Evolutionary conservation across 2,113 vertebrate species (phyloP), one percentile per base, ranked within the genome.

Genomic region (Ammodramus savannarum): DNA sequence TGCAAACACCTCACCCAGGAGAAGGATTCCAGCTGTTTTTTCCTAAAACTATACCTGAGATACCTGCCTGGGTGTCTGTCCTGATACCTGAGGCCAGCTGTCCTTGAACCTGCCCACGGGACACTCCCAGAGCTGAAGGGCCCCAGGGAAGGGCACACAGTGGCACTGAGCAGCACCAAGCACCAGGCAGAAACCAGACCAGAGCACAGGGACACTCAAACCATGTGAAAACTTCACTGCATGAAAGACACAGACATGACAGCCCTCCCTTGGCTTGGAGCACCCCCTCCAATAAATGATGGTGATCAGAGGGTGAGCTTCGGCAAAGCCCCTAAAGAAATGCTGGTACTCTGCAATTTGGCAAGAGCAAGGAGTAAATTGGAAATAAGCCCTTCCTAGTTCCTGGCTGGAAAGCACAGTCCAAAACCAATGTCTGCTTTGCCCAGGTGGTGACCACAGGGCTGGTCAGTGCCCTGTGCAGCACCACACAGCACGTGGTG

Each of bases 1-100:
- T 1, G 1, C 1, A 1, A 78, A 46, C 0, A 0, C 17, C 41
- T 41, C 25, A 7, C 12, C 29, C 41, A 32, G 22, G 3, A 10
- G 23, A 69, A 34, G 26, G 10, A 59, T 66, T 83, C 54, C 46
- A 59, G n/a, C 4, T 31, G 31, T 6, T 86, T 68, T 65, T 49
- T 38, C 22, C 32, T 38, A 31, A n/a, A 92, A 27, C 25, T n/a
- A 69, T 9, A 43, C 12, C 32, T 23, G 26, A 46, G 48, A n/a
- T 4, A 5, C 17, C 32, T 41, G 20, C 21, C 74, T 13, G 79
- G 66, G 39, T 41, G 12, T 41, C 39, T 41, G 39, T 41, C 39
- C 39, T 41, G 39, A 41, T 41, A 15, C 39, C 13, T 2, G 3
- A 61, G 34, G 16, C 11, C 84, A 52, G 6, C n/a, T 48, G n/a